Percentiles rank a stretch among this genome's conserved stretches.
These are phyloP conservation scores for Epinephelus awoara DNA, from an alignment of 2,797 vertebrate genomes.

Conservation along the genomic window DNA sequence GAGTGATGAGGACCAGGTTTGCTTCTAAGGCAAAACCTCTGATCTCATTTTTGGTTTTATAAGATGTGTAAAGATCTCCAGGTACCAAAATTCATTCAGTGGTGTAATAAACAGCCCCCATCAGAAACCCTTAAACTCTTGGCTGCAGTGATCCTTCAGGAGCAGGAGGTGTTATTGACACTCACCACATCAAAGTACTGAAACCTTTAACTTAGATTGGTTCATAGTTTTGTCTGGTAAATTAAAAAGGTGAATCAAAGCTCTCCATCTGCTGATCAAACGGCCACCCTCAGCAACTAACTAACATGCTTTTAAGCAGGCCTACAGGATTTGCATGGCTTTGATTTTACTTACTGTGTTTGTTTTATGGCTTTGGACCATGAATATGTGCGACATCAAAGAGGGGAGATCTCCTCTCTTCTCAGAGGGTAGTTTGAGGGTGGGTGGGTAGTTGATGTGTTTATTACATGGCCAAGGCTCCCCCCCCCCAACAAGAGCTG, in stretches of 20 bases:
- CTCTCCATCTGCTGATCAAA: background rate
- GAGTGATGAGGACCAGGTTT: background rate
- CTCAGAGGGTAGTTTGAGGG: background rate
- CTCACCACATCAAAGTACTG: slow-evolving; percentile 11
- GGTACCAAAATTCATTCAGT: background rate
- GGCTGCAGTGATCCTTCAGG: background rate
- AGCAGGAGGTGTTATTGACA: background rate
- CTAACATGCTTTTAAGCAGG: background rate
- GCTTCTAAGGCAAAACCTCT: background rate
- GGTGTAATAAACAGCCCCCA: background rate
- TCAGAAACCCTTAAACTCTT: background rate
- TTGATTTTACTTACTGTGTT: background rate
- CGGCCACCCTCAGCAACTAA: background rate
- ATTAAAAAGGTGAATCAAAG: slow-evolving; percentile 1
- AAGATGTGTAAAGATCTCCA: background rate
- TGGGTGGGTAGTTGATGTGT: background rate
- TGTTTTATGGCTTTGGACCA: background rate
- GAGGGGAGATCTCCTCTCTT: background rate
- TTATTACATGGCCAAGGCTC: too few species aligned
- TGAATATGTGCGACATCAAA: background rate
- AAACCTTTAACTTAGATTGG: background rate
- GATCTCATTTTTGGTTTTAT: background rate
- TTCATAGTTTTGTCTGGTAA: background rate
- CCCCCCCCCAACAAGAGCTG: background rate
- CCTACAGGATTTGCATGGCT: background rate